Base-by-base conservation (phyloP, 2,797 vertebrate genomes). In the Anas capensis region DNA sequence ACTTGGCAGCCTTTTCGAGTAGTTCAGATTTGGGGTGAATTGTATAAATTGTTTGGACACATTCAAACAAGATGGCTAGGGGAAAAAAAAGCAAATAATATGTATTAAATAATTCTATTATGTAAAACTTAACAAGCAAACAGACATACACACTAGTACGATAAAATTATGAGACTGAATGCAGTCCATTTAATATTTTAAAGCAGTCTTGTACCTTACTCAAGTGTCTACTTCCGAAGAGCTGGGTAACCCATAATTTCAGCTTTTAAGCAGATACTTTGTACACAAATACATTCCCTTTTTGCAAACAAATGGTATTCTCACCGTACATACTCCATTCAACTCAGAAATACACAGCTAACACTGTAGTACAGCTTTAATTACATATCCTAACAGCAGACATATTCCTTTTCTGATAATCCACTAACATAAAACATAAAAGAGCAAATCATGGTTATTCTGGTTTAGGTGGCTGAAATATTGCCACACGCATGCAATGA, bases 61-160 rank as follows among this genome's bases (percentile, higher is more conserved):
- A 99, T 96, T 99, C 99, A 68, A 98, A 99, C 68, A 99, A 98
- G 98, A 99, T 99, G 71, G 99, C 99, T 99, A 97, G n/a, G 33
- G 83, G n/a, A 79, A 60, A 56, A 33, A 92, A 68, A 56, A 16
- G 79, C 29, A 72, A 2, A 3, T 29, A 48, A 38, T 6, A 2
- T 16, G 14, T 11, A 79, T 66, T 49, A 71, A 66, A 88, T 24
- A 77, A 15, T 60, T 86, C 42, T 3, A 44, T 2, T 80, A 79
- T 19, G 7, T 16, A 93, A 48, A 58, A 18, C 60, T 46, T 71
- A 80, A 87, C 14, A 49, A 82, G 42, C 20, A 20, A 92, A 54
- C 2, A 5, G 27, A 29, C 31, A 17, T 15, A 42, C n/a, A 54
- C 5, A 27, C 29, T 53, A 33, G 31, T 33, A 65, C 14, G 26